phyloP scores from a whole-genome alignment of 1,140 invertebrate species.

The Cyphomyrmex costatus region DNA sequence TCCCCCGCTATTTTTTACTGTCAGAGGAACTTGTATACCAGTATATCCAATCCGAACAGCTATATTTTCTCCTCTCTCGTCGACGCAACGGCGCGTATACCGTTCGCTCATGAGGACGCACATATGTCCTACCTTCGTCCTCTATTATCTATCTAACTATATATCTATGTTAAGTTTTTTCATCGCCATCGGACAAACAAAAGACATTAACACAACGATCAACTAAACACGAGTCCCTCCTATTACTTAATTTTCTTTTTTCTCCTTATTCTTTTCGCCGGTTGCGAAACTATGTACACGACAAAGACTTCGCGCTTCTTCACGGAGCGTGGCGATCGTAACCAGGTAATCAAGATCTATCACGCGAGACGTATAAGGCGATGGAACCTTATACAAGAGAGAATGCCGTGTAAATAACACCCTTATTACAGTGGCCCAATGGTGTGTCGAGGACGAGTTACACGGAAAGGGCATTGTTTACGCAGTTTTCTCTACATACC shows the following conservation, averaged over 20 bases:
- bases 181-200: constrained; percentile 40
- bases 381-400: not conserved
- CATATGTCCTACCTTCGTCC: not conserved
- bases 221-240: constrained; percentile 10
- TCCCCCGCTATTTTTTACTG: constrained; percentile 81
- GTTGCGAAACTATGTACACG: not conserved
- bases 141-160: constrained; percentile 53
- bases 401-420: not conserved
- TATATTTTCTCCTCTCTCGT: constrained; percentile 31
- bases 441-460: not conserved
- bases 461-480: not conserved
- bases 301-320: constrained; percentile 1
- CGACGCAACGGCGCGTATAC: no score
- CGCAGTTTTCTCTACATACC: constrained; percentile 24
- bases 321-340: not conserved
- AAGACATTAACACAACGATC: constrained; percentile 31
- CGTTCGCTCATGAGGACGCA: constrained; percentile 38
- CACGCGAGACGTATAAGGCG: not conserved
- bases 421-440: not conserved
- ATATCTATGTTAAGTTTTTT: constrained; percentile 22
- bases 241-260: not conserved
- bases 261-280: not conserved
- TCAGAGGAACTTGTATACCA: constrained; percentile 86
- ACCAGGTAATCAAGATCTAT: not conserved
- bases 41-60: constrained; percentile 77